Conservation (phyloP, 2,888 invertebrate genomes). For the Dilophus febrilis region DNA sequence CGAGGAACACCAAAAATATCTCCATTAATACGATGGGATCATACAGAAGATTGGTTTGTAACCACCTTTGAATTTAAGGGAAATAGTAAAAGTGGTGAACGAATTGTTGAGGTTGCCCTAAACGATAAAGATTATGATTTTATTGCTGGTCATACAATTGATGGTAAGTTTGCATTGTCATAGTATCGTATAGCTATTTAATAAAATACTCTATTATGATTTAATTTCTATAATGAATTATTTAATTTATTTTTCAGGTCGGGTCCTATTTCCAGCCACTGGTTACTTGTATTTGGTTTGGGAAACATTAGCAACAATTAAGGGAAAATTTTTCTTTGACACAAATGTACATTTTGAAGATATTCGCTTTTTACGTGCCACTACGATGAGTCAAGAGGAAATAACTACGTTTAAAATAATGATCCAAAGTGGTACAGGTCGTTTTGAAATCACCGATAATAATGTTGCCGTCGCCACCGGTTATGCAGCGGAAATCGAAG, state of each 20-base stretch:
- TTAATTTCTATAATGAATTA: too few relatives aligned
- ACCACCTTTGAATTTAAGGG: slow-evolving; percentile 49
- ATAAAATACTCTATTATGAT: too few relatives aligned
- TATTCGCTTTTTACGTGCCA: slow-evolving; percentile 66
- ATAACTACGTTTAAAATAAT: slow-evolving; percentile 34
- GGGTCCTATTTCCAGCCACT: slow-evolving; percentile 70
- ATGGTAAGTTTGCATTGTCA: slow-evolving; percentile 58
- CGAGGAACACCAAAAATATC: slow-evolving; percentile 71
- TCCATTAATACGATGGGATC: slow-evolving; percentile 77
- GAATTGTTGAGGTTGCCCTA: slow-evolving; percentile 39
- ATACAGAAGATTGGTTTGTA: slow-evolving; percentile 58
- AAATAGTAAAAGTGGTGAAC: slow-evolving; percentile 48
- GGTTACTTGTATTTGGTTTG: slow-evolving; percentile 64
- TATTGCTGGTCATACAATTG: slow-evolving; percentile 65
- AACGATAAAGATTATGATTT: slow-evolving; percentile 50
- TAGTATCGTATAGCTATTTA: too few relatives aligned
- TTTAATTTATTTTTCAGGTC: slow-evolving; percentile 28
- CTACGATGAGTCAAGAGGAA: slow-evolving; percentile 51
- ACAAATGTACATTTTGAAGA: slow-evolving; percentile 71
- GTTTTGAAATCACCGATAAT: slow-evolving; percentile 37
- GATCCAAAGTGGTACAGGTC: slow-evolving; percentile 35
- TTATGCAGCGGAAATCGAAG: slow-evolving; percentile 35
- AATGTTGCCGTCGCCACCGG: slow-evolving; percentile 48
- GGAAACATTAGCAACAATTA: slow-evolving; percentile 56
- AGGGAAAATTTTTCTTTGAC: slow-evolving; percentile 44